phyloP scores from a whole-genome alignment of 2,888 invertebrate species.

The Euzophera pinguis region DNA sequence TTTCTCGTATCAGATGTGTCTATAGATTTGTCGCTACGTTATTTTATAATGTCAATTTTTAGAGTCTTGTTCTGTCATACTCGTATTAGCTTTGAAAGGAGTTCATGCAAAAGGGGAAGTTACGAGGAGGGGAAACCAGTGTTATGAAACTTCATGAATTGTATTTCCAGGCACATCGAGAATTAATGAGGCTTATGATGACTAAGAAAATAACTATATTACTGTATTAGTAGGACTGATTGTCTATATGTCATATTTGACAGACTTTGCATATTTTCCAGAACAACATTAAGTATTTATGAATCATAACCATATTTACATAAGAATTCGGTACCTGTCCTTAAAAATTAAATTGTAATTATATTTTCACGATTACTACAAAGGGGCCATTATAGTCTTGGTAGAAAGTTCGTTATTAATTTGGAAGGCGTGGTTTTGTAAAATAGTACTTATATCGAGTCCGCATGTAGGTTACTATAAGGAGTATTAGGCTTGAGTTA shows the following conservation, averaged over 20 bases:
- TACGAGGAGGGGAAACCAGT: no score
- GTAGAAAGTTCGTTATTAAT: neutral
- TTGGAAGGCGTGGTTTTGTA: neutral
- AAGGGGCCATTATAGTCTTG: conserved; percentile 7
- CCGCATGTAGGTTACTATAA: neutral
- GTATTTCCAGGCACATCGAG: no score
- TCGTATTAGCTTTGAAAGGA: no score
- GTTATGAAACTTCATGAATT: no score
- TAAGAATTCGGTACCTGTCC: conserved; percentile 5
- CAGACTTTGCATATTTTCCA: neutral
- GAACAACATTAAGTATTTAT: neutral
- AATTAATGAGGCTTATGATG: no score
- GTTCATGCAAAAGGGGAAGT: no score
- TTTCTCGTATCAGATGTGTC: no score
- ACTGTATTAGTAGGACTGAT: no score
- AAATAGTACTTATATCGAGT: conserved; percentile 8
- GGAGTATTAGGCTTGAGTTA: neutral
- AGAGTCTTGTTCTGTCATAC: no score
- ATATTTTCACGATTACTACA: neutral
- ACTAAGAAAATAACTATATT: no score
- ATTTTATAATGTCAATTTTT: no score
- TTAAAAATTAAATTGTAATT: conserved; percentile 3
- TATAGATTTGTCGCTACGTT: no score
- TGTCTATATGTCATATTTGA: neutral
- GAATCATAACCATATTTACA: neutral